These are phyloP conservation scores for Martes martes DNA, from an alignment of 2,113 vertebrate genomes.

Conservation along the genomic window DNA sequence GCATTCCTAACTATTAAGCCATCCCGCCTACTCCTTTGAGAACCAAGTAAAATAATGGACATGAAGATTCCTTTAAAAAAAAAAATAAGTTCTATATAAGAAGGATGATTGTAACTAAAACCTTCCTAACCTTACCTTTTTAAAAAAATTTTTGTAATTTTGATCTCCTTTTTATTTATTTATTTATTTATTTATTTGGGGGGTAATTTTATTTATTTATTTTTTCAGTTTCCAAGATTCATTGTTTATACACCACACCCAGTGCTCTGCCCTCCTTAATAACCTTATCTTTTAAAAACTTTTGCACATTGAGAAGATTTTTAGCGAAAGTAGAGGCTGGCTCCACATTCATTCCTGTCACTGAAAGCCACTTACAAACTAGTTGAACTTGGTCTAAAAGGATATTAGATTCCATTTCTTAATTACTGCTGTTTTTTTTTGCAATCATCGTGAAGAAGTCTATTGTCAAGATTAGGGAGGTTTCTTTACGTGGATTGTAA, in stretches of 20 bases:
- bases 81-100: background rate
- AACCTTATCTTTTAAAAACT: background rate
- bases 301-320: background rate
- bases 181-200: no score
- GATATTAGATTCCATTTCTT: background rate
- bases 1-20: background rate
- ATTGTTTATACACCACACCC: no score
- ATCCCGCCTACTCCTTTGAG: background rate
- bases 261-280: no score
- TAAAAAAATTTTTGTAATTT: no score
- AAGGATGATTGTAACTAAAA: background rate
- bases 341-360: background rate
- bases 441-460: background rate
- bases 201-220: no score
- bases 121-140: background rate
- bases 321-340: background rate
- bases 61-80: background rate
- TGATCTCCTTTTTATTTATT: no score
- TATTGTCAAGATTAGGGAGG: background rate
- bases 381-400: background rate
- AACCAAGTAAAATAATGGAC: conserved; percentile 8
- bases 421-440: conserved; percentile 10
- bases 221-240: no score
- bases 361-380: background rate
- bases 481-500: background rate